Conservation (phyloP, 2,888 invertebrate genomes). For the Macrostomum cliftonense region DNA sequence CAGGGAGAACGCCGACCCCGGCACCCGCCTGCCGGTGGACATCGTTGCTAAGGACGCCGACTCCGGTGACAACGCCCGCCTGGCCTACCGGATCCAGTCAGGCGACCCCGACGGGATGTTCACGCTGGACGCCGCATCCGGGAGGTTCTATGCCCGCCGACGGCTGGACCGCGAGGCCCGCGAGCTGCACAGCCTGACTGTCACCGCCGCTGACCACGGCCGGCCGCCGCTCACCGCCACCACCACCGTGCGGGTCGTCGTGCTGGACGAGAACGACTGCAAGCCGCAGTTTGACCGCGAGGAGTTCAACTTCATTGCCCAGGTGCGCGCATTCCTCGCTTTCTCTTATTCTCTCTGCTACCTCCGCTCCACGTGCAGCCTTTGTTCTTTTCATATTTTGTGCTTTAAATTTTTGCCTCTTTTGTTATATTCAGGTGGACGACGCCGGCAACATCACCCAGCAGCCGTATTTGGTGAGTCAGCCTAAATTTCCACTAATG, state of each 20-base stretch:
- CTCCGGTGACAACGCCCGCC: slow-evolving; percentile 47
- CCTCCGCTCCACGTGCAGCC: too few species aligned
- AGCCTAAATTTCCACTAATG: too few species aligned
- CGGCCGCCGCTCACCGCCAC: slow-evolving; percentile 81
- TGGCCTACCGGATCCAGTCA: slow-evolving; percentile 44
- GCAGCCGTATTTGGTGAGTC: too few species aligned
- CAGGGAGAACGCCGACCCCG: too few species aligned
- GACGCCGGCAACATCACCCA: too few species aligned
- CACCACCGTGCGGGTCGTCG: slow-evolving; percentile 61
- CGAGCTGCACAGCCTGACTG: slow-evolving; percentile 22
- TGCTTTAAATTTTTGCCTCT: too few species aligned
- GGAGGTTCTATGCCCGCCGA: slow-evolving; percentile 68
- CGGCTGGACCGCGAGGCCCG: not conserved
- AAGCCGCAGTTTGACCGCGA: slow-evolving; percentile 58
- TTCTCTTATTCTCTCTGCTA: too few species aligned
- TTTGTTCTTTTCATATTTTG: too few species aligned
- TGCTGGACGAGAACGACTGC: slow-evolving; percentile 78
- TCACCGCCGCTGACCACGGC: slow-evolving; percentile 80
- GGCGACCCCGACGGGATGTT: slow-evolving; percentile 54
- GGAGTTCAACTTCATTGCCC: slow-evolving; percentile 23
- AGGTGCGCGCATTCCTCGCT: not conserved
- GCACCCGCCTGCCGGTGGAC: too few species aligned
- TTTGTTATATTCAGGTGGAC: too few species aligned
- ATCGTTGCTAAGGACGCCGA: slow-evolving; percentile 58
- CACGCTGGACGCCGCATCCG: slow-evolving; percentile 65